Base-by-base conservation (phyloP, 1,140 invertebrate genomes). In the Metaphire vulgaris region DNA sequence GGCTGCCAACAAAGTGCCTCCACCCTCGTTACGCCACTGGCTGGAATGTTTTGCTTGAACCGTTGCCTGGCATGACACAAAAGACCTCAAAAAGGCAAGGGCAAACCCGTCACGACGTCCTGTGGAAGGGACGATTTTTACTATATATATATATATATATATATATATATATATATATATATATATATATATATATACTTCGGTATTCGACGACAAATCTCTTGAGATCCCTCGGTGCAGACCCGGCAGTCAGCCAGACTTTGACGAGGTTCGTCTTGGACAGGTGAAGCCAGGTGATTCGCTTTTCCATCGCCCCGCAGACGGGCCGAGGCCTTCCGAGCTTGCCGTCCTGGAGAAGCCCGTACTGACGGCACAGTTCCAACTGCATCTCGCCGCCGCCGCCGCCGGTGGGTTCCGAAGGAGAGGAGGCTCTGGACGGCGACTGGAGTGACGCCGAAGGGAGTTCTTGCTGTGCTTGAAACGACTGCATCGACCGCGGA, bases 211-310 rank as follows among this genome's bases (percentile, higher is more conserved):
- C 56, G 26, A 41, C 72, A 30, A 56, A 73, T 73, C 72, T 73
- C 34, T 73, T 73, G 72, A 73, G 72, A 30, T 73, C 72, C 0
- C 31, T 73, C 21, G 72, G 72, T 34, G 31, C 72, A 0, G 72
- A 73, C 16, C 72, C 72, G 2, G 72, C 72, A 0, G 72, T 73
- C 33, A 73, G n/a, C 33, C 72, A 64, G 31, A 73, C 33, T 34
- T 73, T 73, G 72, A 73, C 41, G 26, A 73, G 31, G 33, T 34
- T 28, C 6, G 33, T 21, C 26, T 33, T 29, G 16, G 72, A 73
- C 33, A 56, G 34, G 21, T 73, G 31, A 32, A 73, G 72, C n/a
- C 56, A 34, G 2, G 32, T 73, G 32, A 1, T 64, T 56, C 41
- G 6, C 21, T 56, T 6, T 64, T 56, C 33, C 16, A 28, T 31